Percentiles rank a stretch among this genome's conserved stretches.
Conservation (phyloP, 2,113 vertebrate genomes). For the Gymnogyps californianus region DNA sequence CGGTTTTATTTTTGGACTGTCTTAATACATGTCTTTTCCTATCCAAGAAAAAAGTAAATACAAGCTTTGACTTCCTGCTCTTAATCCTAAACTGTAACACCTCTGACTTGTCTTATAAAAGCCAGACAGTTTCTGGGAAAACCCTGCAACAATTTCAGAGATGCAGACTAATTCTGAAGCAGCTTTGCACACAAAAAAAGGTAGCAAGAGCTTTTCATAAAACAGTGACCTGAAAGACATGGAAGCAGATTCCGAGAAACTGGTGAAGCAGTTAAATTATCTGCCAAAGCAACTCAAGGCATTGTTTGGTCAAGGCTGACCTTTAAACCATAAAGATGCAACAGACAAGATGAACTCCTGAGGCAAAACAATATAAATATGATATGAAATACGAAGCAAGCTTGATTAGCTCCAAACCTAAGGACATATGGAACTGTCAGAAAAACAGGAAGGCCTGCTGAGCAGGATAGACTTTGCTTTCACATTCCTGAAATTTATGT, state of each 20-base stretch:
- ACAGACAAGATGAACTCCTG: neutral
- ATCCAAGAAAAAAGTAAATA: neutral
- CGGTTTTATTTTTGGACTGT: neutral
- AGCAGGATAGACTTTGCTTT: neutral
- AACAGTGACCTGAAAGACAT: neutral
- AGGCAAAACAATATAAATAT: slow-evolving; percentile 12
- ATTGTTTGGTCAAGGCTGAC: neutral
- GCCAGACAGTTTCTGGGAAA: neutral
- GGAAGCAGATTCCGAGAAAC: neutral
- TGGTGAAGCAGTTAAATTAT: neutral
- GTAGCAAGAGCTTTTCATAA: neutral
- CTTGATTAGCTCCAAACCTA: slow-evolving; percentile 6
- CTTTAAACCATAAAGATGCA: neutral
- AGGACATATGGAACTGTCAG: slow-evolving; percentile 29
- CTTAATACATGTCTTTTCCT: neutral
- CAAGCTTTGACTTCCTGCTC: neutral
- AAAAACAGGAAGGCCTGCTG: neutral
- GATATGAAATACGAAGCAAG: neutral
- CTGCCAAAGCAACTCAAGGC: neutral
- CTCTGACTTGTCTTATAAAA: neutral
- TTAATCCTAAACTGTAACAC: neutral
- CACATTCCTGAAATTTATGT: slow-evolving; percentile 6
- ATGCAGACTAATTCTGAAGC: neutral
- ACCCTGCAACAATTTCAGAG: neutral
- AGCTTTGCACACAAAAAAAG: neutral